Percentiles rank a stretch among this genome's conserved stretches.
Conservation (phyloP, 2,113 vertebrate genomes). For the Cyanistes caeruleus region DNA sequence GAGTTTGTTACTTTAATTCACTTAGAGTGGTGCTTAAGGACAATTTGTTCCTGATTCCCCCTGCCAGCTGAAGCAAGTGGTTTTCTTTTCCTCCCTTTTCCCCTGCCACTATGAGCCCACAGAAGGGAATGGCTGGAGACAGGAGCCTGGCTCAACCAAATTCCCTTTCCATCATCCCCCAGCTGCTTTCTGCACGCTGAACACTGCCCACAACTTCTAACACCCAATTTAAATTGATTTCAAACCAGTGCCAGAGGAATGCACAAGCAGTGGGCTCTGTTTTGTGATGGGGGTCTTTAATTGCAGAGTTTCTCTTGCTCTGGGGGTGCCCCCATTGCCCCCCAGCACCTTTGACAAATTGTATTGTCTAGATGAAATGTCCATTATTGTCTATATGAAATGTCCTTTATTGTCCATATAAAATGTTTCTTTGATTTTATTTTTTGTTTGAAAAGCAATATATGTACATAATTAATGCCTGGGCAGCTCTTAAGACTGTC, state of each 20-base stretch:
- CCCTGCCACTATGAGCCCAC: not conserved
- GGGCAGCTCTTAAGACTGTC: not conserved
- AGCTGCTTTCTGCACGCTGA: not conserved
- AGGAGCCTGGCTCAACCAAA: not conserved
- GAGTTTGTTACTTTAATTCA: constrained; percentile 46
- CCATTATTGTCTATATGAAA: not conserved
- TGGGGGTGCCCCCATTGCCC: not conserved
- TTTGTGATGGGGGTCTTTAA: not conserved
- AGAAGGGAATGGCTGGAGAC: not conserved
- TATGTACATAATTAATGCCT: not conserved
- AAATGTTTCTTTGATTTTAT: not conserved
- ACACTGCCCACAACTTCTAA: not conserved
- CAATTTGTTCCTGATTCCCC: constrained; percentile 1
- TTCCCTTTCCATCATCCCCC: not conserved
- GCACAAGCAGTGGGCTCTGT: not conserved
- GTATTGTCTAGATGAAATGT: accelerated
- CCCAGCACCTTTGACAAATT: not conserved
- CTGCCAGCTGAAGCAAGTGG: not conserved
- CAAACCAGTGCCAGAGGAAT: not conserved
- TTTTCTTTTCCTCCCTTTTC: not conserved
- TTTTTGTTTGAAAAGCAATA: not conserved
- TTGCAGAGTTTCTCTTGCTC: not conserved
- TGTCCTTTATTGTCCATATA: accelerated
- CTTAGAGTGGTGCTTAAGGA: not conserved
- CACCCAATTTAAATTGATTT: not conserved